Evolutionary conservation across 2,797 vertebrate genomes (phyloP).

Genomic region (Epinephelus coioides): DNA sequence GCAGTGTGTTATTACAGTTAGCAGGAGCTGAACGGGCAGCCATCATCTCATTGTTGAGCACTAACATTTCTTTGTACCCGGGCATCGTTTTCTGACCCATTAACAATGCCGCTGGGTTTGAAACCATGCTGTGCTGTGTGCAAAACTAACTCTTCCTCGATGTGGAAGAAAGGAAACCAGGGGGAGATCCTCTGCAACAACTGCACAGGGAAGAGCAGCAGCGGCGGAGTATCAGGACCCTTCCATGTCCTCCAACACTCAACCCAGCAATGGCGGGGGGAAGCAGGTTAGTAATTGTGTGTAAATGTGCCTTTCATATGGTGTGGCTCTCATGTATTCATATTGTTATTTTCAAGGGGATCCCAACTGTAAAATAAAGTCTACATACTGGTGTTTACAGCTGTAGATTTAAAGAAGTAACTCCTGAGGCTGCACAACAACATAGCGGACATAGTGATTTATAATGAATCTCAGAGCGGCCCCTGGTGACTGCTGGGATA

Average conservation of each 20-base stretch:
- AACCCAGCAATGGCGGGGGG: slow-evolving; percentile 89
- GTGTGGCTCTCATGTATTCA: background rate
- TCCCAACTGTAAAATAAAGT: fast-evolving
- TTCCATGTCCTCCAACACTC: slow-evolving; percentile 85
- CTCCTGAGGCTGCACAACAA: too few relatives aligned
- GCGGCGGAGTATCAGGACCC: slow-evolving; percentile 78
- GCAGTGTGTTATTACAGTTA: background rate
- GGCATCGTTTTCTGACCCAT: slow-evolving; percentile 18
- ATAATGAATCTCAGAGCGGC: too few relatives aligned
- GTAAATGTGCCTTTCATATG: background rate
- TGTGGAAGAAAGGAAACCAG: slow-evolving; percentile 97
- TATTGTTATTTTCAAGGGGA: background rate
- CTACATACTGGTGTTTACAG: background rate
- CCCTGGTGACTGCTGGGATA: too few relatives aligned
- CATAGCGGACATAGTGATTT: too few relatives aligned
- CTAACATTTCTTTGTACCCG: slow-evolving; percentile 1
- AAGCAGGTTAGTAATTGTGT: slow-evolving; percentile 87
- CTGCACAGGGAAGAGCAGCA: slow-evolving; percentile 89
- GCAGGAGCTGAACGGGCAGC: slow-evolving; percentile 21
- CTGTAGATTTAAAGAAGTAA: background rate
- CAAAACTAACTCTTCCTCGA: slow-evolving; percentile 95
- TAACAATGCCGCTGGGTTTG: slow-evolving; percentile 94
- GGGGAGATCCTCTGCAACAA: slow-evolving; percentile 97
- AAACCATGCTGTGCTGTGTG: slow-evolving; percentile 95
- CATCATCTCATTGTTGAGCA: slow-evolving; percentile 39